phyloP scores from a whole-genome alignment of 53 echinoderm and acorn worm genomes.

The Stichopus horrens region DNA sequence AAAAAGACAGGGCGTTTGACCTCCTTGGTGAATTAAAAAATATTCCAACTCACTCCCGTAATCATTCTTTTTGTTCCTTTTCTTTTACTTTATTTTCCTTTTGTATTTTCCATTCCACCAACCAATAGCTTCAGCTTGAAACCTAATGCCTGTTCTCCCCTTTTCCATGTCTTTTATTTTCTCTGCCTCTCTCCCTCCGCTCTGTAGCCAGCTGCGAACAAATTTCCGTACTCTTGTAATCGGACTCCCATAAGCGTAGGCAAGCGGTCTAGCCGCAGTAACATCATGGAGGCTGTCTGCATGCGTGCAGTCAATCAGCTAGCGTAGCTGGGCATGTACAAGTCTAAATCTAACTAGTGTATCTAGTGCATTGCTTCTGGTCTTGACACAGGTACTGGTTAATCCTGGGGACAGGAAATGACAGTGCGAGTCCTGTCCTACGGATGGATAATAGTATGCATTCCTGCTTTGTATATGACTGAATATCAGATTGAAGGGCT shows the following conservation, averaged over 20 bases:
- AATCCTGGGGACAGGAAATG: too few species aligned
- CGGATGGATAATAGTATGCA: too few species aligned
- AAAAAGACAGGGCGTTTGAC: conserved; percentile 1
- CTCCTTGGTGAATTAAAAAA: conserved; percentile 36
- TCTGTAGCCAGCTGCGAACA: conserved; percentile 31
- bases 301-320: background rate
- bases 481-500: too few species aligned
- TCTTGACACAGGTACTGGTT: too few species aligned
- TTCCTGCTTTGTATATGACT: too few species aligned
- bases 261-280: conserved; percentile 11
- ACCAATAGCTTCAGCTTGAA: conserved; percentile 33
- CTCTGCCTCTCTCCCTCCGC: conserved; percentile 28
- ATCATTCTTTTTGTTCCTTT: conserved; percentile 10
- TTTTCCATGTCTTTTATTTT: conserved; percentile 7
- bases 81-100: background rate
- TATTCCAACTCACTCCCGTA: conserved; percentile 38
- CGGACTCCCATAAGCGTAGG: conserved; percentile 36
- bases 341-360: too few species aligned
- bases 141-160: conserved; percentile 35
- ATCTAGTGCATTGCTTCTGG: too few species aligned
- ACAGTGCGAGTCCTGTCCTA: too few species aligned
- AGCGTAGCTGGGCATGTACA: background rate
- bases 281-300: background rate
- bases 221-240: conserved; percentile 41
- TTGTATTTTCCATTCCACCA: conserved; percentile 22